Percentiles rank a stretch among this genome's conserved stretches.
Conservation (phyloP, 2,113 vertebrate genomes). For the Nyctibius bracteatus region DNA sequence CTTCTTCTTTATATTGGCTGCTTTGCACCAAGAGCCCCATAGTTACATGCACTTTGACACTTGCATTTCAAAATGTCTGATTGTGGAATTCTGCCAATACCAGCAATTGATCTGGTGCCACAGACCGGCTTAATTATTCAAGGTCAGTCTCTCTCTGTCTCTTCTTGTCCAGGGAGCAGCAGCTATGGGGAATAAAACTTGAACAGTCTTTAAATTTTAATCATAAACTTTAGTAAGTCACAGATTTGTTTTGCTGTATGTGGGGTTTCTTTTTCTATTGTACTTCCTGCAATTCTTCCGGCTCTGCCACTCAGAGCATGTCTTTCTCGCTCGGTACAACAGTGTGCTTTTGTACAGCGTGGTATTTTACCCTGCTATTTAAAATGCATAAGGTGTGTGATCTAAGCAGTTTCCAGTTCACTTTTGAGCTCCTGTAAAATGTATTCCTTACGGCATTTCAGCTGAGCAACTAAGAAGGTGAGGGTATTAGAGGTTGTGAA, state of each 20-base stretch:
- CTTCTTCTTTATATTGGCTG: constrained; percentile 42
- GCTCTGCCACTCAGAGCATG: not conserved
- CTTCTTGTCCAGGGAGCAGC: constrained; percentile 37
- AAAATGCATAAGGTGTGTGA: constrained; percentile 68
- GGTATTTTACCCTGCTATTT: constrained; percentile 43
- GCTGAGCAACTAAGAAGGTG: constrained; percentile 33
- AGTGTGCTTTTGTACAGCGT: constrained; percentile 18
- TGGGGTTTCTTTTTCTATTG: not conserved
- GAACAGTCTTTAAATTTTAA: constrained; percentile 60
- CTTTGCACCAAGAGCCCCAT: constrained; percentile 40
- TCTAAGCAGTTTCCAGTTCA: constrained; percentile 65
- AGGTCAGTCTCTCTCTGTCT: constrained; percentile 59
- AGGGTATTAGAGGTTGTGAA: constrained; percentile 59
- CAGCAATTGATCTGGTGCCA: constrained; percentile 57
- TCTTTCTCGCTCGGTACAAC: not conserved
- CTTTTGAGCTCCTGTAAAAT: constrained; percentile 57
- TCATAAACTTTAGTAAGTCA: constrained; percentile 57
- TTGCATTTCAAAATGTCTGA: constrained; percentile 51
- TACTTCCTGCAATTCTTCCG: not conserved
- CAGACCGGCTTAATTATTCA: constrained; percentile 58
- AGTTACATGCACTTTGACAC: constrained; percentile 60
- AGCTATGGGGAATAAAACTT: constrained; percentile 46
- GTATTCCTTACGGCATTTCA: constrained; percentile 57
- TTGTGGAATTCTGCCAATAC: constrained; percentile 48
- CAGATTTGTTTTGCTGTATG: constrained; percentile 28